phyloP scores from a whole-genome alignment of 2,113 vertebrate species.

The Zosterops lateralis region DNA sequence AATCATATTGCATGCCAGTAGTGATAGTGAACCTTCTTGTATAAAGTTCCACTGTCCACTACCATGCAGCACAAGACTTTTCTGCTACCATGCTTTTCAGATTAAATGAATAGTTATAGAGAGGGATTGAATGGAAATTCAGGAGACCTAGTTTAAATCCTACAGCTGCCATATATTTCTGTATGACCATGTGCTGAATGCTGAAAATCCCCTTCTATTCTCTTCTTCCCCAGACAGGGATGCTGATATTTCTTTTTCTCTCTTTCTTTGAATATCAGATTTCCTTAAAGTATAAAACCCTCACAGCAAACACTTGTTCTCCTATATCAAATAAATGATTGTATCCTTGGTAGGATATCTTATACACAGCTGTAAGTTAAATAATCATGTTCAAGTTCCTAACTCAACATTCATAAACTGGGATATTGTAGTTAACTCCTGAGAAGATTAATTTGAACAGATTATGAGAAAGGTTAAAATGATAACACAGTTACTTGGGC shows the following conservation, averaged over 20 bases:
- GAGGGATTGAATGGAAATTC: background rate
- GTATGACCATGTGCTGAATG: background rate
- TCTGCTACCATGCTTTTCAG: background rate
- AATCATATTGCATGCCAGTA: background rate
- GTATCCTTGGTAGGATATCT: background rate
- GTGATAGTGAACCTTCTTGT: background rate
- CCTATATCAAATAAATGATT: background rate
- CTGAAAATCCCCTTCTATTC: background rate
- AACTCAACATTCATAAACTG: background rate
- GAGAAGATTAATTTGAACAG: background rate
- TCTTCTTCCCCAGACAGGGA: background rate
- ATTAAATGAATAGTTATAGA: background rate
- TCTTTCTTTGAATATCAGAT: background rate
- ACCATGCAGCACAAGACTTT: background rate
- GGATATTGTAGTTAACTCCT: background rate
- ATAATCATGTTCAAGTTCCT: background rate
- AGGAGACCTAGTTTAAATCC: background rate
- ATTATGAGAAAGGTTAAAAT: background rate
- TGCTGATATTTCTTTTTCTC: background rate
- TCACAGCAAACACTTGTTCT: background rate
- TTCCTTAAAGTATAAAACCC: background rate
- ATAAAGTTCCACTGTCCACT: background rate
- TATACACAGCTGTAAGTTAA: background rate
- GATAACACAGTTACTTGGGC: background rate
- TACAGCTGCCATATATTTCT: background rate